Base-by-base conservation (phyloP, 2,113 vertebrate species). In the Electrona antarctica region DNA sequence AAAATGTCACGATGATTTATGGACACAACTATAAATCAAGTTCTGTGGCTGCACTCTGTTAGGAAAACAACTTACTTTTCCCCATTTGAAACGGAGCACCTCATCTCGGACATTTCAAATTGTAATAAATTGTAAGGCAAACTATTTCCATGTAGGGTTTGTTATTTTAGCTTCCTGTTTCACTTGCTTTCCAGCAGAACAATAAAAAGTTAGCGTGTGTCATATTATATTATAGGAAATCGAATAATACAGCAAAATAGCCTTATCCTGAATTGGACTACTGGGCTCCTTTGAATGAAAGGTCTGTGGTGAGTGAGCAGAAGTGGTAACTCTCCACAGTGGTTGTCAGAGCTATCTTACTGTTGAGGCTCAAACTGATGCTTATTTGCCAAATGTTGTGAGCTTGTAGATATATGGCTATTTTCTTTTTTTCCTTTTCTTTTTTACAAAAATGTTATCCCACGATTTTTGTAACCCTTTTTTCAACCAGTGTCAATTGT, bases 151-250 rank as follows among this genome's bases (percentile, higher is more conserved):
- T 33, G 67, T 48, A 67, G 77, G 74, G 51, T 48, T 83, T 90
- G 86, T 90, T 91, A 87, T 89, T 87, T 82, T 87, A 90, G 84
- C 82, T 84, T 90, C 71, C 71, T 71, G 69, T 90, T 88, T 83
- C 85, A 87, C 74, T 80, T 62, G 59, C 69, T 73, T 82, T 85
- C 83, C 85, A 86, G 69, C 71, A 52, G 15, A 83, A 87, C 83
- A 86, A 81, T 90, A 85, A 91, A 91, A 91, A 67, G 68, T 75
- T 78, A 79, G 70, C 73, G 69, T n/a, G 75, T 87, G 87, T 89
- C 79, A 84, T 82, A 74, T 72, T 88, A 87, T 91, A 86, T 86
- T 87, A 83, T 71, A 74, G 78, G 87, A 86, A 87, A 84, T 84
- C 73, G 73, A 88, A 89, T 88, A 71, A 86, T 81, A 60, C 50